A percentile compares a stretch with the other conserved stretches of the same genome.
Conservation (phyloP, 2,888 invertebrate species). For the Drosophila rubida region DNA sequence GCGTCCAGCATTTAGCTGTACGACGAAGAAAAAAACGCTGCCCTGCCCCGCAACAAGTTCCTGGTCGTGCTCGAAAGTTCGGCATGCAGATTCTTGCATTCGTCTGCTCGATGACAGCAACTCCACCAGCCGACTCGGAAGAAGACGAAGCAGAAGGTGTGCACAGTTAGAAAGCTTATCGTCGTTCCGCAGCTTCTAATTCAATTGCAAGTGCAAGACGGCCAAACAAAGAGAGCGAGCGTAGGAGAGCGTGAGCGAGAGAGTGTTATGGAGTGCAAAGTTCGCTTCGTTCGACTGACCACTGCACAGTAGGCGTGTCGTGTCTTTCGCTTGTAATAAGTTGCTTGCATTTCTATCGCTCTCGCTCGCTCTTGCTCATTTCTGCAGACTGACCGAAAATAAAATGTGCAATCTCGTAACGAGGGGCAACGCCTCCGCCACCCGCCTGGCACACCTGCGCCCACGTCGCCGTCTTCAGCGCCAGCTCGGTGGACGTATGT, state of each 20-base stretch:
- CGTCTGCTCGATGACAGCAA: no score
- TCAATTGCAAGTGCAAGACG: neutral
- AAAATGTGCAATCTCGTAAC: constrained; percentile 34
- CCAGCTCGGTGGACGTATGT: constrained; percentile 40
- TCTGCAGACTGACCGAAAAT: constrained; percentile 37
- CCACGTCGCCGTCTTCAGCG: neutral
- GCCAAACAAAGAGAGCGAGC: no score
- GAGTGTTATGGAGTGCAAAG: constrained; percentile 30
- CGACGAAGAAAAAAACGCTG: constrained; percentile 2
- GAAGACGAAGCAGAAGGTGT: no score
- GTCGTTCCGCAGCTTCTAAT: neutral
- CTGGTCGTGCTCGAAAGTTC: no score
- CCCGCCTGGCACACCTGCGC: constrained; percentile 27
- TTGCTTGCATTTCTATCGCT: constrained; percentile 52
- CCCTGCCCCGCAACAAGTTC: no score
- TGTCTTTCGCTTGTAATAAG: constrained; percentile 70
- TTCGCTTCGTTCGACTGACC: constrained; percentile 47
- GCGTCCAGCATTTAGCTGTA: constrained; percentile 15
- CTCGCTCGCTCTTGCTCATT: constrained; percentile 1
- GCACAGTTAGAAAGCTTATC: no score
- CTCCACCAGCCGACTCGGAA: no score
- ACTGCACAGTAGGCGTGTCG: constrained; percentile 33
- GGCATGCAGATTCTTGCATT: no score
- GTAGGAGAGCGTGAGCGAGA: no score
- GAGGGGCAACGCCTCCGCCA: constrained; percentile 24